A percentile compares a stretch with the other conserved stretches of the same genome.
Evolutionary conservation across 2,888 invertebrate genomes (phyloP).

Genomic region (Drosophila diplacantha): DNA sequence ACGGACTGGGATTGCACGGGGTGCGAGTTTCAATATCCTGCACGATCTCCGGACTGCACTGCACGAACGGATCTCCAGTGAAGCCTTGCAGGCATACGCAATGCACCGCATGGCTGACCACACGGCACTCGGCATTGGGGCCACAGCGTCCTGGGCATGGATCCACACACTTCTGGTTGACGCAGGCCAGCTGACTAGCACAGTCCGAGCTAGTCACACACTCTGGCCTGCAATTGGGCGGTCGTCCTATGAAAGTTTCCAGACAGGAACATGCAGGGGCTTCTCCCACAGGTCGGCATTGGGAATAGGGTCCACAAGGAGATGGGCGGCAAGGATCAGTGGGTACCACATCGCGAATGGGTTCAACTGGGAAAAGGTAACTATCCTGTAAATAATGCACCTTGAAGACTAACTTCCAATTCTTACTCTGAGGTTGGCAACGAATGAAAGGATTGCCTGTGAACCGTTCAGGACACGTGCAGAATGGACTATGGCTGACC

Average conservation of each 20-base stretch:
- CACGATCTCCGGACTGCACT: slow-evolving; percentile 79
- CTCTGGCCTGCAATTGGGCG: slow-evolving; percentile 88
- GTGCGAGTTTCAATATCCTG: slow-evolving; percentile 79
- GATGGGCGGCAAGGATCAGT: slow-evolving; percentile 86
- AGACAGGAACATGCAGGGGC: slow-evolving; percentile 87
- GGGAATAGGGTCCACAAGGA: slow-evolving; percentile 88
- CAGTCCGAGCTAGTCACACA: slow-evolving; percentile 89
- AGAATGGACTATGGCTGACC: slow-evolving; percentile 89
- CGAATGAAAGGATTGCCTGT: slow-evolving; percentile 88
- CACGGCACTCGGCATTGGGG: slow-evolving; percentile 85
- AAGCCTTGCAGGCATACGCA: slow-evolving; percentile 84
- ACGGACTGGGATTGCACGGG: slow-evolving; percentile 82
- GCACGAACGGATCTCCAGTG: slow-evolving; percentile 87
- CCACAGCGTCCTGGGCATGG: slow-evolving; percentile 87
- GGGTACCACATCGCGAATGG: slow-evolving; percentile 77
- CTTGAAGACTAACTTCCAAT: background rate
- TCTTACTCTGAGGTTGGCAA: slow-evolving; percentile 81
- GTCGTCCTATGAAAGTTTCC: slow-evolving; percentile 82
- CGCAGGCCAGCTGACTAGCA: slow-evolving; percentile 83
- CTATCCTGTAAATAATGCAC: background rate
- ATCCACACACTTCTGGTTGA: slow-evolving; percentile 86
- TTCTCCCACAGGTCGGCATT: slow-evolving; percentile 83
- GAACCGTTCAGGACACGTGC: slow-evolving; percentile 83
- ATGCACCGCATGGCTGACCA: slow-evolving; percentile 86
- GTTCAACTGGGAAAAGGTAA: slow-evolving; percentile 75